phyloP scores from a whole-genome alignment of 2,797 vertebrate species.

The Numenius phaeopus region DNA sequence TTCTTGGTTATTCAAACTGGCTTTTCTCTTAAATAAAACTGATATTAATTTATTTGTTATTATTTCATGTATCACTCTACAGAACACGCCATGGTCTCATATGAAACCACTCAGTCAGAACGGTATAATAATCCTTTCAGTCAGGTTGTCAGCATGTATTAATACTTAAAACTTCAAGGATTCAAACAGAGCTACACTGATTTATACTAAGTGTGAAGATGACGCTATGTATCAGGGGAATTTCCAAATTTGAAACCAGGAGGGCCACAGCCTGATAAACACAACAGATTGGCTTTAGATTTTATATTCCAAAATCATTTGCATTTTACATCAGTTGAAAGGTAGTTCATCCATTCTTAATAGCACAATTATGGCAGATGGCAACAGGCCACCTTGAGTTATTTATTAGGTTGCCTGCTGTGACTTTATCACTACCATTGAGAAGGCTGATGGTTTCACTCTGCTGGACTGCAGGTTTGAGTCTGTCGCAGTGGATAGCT shows the following conservation, averaged over 20 bases:
- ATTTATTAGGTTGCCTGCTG: conserved; percentile 32
- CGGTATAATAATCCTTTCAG: neutral
- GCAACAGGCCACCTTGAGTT: neutral
- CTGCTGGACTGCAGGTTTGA: neutral
- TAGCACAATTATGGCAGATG: neutral
- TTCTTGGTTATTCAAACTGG: neutral
- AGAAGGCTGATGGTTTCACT: conserved; percentile 9
- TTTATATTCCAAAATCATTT: neutral
- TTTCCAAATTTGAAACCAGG: conserved; percentile 37
- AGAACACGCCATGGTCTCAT: neutral
- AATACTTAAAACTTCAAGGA: neutral
- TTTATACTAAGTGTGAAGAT: neutral
- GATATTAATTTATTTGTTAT: neutral
- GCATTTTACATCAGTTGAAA: neutral
- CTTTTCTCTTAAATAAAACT: neutral
- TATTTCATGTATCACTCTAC: neutral
- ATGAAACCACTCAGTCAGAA: neutral
- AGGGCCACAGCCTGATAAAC: neutral
- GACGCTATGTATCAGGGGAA: neutral
- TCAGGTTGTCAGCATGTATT: conserved; percentile 11
- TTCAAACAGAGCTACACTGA: neutral
- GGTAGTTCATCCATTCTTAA: neutral
- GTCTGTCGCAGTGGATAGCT: neutral
- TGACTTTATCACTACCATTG: neutral
- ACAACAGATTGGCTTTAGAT: neutral